Evolutionary conservation across 2,797 vertebrate species (phyloP).

Genomic region (Zenarchopterus dispar): DNA sequence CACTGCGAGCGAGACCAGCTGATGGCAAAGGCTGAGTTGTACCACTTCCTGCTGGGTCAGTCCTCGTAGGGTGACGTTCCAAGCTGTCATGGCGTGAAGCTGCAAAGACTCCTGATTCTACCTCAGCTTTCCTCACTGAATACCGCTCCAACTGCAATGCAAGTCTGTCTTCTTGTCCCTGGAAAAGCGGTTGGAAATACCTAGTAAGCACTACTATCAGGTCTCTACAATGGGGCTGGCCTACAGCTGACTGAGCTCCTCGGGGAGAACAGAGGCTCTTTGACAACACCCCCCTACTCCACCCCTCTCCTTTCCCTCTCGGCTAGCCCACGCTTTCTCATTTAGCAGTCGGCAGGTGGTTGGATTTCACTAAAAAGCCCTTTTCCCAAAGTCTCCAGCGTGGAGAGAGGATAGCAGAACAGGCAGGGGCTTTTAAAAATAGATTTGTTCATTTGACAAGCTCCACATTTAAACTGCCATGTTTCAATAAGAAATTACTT

Average conservation of each 20-base stretch:
- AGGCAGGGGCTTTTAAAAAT: conserved; percentile 74
- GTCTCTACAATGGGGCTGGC: conserved; percentile 70
- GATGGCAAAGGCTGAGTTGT: conserved; percentile 40
- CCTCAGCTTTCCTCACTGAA: conserved; percentile 37
- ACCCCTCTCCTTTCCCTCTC: conserved; percentile 65
- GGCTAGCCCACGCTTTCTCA: conserved; percentile 81
- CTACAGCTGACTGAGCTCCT: conserved; percentile 80
- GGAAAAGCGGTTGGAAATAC: conserved; percentile 74
- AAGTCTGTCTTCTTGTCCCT: conserved; percentile 53
- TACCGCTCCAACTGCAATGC: conserved; percentile 35
- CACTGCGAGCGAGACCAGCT: conserved; percentile 32
- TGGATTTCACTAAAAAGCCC: conserved; percentile 82
- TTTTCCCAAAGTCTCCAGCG: conserved; percentile 73
- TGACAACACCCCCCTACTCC: conserved; percentile 67
- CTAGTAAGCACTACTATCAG: conserved; percentile 73
- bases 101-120: conserved; percentile 48
- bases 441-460: conserved; percentile 73
- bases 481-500: conserved; percentile 61
- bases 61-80: conserved; percentile 20
- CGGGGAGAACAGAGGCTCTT: conserved; percentile 81
- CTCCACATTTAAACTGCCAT: conserved; percentile 62
- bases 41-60: conserved; percentile 57
- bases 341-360: conserved; percentile 86
- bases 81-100: conserved; percentile 26
- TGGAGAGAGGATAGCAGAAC: conserved; percentile 60